These are phyloP conservation scores for Pelobates cultripes DNA, from an alignment of 2,797 vertebrate genomes.

Conservation along the genomic window DNA sequence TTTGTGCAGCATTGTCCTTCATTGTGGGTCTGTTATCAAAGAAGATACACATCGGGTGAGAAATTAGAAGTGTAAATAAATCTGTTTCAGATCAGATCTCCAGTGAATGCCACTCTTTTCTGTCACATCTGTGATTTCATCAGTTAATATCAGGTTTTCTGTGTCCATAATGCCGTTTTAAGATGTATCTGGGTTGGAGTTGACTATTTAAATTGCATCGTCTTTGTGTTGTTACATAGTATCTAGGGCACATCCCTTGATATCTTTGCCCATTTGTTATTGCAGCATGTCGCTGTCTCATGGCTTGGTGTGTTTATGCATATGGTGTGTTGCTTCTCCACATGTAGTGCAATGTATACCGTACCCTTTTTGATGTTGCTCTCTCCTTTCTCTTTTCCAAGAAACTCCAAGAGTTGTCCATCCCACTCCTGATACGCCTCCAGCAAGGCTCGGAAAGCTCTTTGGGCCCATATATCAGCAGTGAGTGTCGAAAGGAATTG, in stretches of 20 bases:
- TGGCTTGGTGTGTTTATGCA: neutral
- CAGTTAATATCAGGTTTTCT: too few relatives aligned
- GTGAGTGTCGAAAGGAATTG: conserved; percentile 77
- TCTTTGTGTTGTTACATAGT: too few relatives aligned
- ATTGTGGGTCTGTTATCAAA: conserved; percentile 82
- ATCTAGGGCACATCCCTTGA: neutral
- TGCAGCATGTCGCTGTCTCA: neutral
- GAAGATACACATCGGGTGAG: conserved; percentile 87
- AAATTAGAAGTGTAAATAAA: neutral
- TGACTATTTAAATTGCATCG: too few relatives aligned
- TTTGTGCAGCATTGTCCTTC: conserved; percentile 77
- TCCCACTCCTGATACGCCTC: conserved; percentile 81
- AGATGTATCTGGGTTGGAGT: too few relatives aligned
- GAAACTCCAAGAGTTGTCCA: conserved; percentile 83
- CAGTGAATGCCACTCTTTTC: too few relatives aligned
- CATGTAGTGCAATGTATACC: too few relatives aligned
- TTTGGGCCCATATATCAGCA: conserved; percentile 73
- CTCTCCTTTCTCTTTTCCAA: conserved; percentile 53
- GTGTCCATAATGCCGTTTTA: too few relatives aligned
- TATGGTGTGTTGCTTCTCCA: neutral
- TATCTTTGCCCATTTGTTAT: neutral
- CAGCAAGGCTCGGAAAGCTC: conserved; percentile 71
- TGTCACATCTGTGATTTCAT: too few relatives aligned
- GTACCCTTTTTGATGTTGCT: neutral
- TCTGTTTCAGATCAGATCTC: too few relatives aligned